Percentiles rank a stretch among this genome's conserved stretches.
These are phyloP conservation scores for Papilio protenor DNA, from an alignment of 2,888 invertebrate genomes.

Conservation along the genomic window DNA sequence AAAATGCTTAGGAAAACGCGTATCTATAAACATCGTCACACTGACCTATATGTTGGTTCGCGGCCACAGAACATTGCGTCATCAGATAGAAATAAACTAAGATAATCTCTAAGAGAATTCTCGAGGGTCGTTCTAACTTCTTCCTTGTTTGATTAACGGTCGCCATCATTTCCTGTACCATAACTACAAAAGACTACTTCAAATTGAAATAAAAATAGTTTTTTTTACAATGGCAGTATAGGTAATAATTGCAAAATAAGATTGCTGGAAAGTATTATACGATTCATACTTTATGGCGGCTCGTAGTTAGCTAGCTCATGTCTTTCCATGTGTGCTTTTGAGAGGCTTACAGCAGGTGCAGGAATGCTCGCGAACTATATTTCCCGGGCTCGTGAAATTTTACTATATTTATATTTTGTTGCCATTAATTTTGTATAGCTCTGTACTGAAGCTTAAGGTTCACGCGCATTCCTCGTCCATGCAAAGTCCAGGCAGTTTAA, in stretches of 20 bases:
- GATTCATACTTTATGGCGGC: neutral
- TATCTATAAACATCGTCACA: conserved; percentile 37
- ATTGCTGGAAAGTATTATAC: neutral
- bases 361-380: too few species aligned
- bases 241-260: neutral
- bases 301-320: neutral
- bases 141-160: conserved; percentile 33
- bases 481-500: too few species aligned
- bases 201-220: too few species aligned
- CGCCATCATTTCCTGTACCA: conserved; percentile 33
- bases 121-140: conserved; percentile 44
- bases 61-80: conserved; percentile 38
- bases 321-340: neutral
- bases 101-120: conserved; percentile 44
- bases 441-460: too few species aligned
- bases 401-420: too few species aligned
- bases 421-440: too few species aligned
- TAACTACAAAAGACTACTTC: neutral
- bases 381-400: too few species aligned
- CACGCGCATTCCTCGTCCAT: too few species aligned
- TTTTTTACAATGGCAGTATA: too few species aligned
- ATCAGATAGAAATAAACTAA: conserved; percentile 44
- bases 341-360: neutral
- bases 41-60: conserved; percentile 39
- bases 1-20: neutral